Evolutionary conservation across 2,113 vertebrate species (phyloP), one percentile per base, ranked within the genome.

Genomic region (Poicephalus meyeri): DNA sequence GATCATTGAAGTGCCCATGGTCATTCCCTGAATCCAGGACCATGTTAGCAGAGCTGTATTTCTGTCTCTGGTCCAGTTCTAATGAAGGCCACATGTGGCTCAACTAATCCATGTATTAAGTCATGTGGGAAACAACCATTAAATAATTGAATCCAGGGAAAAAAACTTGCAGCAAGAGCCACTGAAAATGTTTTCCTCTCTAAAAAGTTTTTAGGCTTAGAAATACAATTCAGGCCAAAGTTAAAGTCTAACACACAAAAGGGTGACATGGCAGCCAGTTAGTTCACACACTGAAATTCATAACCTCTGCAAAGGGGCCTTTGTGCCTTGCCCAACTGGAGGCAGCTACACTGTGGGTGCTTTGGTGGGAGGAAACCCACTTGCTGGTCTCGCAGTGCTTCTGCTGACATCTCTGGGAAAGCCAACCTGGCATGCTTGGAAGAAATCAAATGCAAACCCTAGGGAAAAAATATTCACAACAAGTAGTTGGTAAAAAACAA

Each of bases 1-100:
- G 12, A 16, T 13, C 71, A 33, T 10, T 0, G 0, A 64, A 35
- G 25, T 79, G 56, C 24, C 35, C 24, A 2, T 10, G 13, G 46
- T 25, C 73, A 21, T 61, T 33, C n/a, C 37, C 29, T 63, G 19
- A 66, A 17, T 26, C 35, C 80, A 69, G 56, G 53, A 24, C 31
- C 20, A 5, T 6, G 29, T 63, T 23, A 33, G 53, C 69, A 77
- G 41, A 78, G 37, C 61, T 85, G 33, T 35, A 20, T 60, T 92
- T 82, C 66, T 72, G 47, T 52, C 23, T 76, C 63, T 31, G 14
- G 5, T 6, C 55, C 80, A 61, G 46, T 20, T 72, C 69, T 26
- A 39, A 55, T 13, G 13, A 84, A 87, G 61, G 49, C 50, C 53
- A 78, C 37, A 16, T 35, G 77, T 12, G 26, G 37, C 49, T 37